Evolutionary conservation across 2,797 vertebrate species (phyloP).

Genomic region (Eulemur albifrons): DNA sequence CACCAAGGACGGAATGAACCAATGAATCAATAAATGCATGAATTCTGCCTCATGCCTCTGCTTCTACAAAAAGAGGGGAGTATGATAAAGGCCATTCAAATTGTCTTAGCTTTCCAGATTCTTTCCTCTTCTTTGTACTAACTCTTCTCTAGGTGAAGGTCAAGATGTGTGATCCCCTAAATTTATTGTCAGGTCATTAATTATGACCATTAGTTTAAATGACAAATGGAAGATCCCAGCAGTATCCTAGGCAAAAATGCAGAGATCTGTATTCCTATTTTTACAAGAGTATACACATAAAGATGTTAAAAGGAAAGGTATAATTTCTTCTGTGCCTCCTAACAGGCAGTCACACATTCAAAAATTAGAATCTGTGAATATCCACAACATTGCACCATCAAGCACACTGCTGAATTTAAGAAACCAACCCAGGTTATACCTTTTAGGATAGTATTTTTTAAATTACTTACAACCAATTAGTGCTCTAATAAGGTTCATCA

Average conservation of each 20-base stretch:
- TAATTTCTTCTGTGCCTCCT: neutral
- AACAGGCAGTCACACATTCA: neutral
- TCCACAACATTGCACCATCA: neutral
- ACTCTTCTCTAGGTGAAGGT: neutral
- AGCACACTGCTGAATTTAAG: neutral
- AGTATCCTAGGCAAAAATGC: neutral
- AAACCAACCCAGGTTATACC: neutral
- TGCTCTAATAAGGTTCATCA: conserved; percentile 26
- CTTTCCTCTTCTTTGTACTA: neutral
- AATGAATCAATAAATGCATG: neutral
- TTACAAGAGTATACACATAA: neutral
- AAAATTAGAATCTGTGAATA: neutral
- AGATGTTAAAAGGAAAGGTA: neutral
- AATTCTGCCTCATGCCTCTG: neutral
- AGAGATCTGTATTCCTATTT: neutral
- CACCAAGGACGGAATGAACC: neutral
- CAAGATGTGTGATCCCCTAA: neutral
- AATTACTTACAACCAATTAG: neutral
- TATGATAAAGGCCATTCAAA: neutral
- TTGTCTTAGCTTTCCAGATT: neutral
- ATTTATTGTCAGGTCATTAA: neutral
- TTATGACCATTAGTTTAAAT: conserved; percentile 28
- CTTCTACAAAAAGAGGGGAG: neutral
- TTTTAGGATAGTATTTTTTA: neutral
- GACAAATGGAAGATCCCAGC: neutral